A percentile compares a stretch with the other conserved stretches of the same genome.
Conservation (phyloP, 2,888 invertebrate species). For the Hyposoter dolosus region DNA sequence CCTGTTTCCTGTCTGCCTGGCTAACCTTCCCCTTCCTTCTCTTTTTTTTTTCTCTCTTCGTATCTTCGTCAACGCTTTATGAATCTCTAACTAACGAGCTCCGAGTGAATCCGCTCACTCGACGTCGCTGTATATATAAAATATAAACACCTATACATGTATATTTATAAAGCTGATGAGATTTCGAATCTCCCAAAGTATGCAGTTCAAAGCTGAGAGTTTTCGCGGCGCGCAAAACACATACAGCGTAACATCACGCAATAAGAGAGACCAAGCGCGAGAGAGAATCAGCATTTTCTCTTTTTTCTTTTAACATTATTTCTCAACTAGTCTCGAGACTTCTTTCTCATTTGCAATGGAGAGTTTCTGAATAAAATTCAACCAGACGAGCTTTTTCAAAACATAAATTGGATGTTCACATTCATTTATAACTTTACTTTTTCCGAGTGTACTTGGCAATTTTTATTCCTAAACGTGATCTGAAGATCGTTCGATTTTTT, state of each 20-base stretch:
- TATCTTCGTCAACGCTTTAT: constrained; percentile 64
- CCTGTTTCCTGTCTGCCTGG: constrained; percentile 49
- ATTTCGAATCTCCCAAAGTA: constrained; percentile 53
- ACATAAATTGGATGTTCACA: neutral
- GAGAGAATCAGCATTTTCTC: constrained; percentile 4
- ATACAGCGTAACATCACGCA: constrained; percentile 7
- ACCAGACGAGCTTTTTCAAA: neutral
- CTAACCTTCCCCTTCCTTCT: constrained; percentile 17
- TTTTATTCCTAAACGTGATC: neutral
- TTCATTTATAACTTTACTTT: neutral
- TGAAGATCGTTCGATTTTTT: neutral
- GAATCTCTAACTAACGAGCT: constrained; percentile 71
- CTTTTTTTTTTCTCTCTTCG: constrained; percentile 10
- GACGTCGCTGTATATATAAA: constrained; percentile 25
- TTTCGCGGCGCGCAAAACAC: constrained; percentile 11
- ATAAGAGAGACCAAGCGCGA: constrained; percentile 18
- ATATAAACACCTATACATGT: constrained; percentile 23
- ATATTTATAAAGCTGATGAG: constrained; percentile 44
- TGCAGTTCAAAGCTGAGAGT: constrained; percentile 44
- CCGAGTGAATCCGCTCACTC: constrained; percentile 39
- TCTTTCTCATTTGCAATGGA: neutral
- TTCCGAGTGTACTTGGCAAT: neutral
- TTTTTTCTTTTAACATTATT: constrained; percentile 11
- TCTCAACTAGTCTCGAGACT: constrained; percentile 10
- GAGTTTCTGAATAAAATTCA: neutral